Conservation (phyloP, 2,797 vertebrate genomes). For the Dromococcyx pavoninus region DNA sequence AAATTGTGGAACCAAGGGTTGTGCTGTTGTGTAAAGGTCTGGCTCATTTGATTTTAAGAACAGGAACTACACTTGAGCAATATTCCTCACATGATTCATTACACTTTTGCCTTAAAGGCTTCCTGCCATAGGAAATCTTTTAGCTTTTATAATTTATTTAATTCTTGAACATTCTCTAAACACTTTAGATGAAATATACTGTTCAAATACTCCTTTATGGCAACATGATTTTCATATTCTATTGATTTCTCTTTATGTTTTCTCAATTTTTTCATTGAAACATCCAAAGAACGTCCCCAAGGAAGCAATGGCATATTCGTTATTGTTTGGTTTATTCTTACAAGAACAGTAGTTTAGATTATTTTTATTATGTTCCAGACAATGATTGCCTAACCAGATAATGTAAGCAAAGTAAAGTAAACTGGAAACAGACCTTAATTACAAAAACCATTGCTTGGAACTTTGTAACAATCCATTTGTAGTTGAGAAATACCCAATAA, state of each 20-base stretch:
- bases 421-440: constrained; percentile 50
- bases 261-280: not conserved
- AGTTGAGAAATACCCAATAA: constrained; percentile 46
- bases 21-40: not conserved
- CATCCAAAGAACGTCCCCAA: constrained; percentile 27
- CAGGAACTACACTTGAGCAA: not conserved
- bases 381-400: constrained; percentile 60
- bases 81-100: not conserved
- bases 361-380: constrained; percentile 53
- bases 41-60: not conserved
- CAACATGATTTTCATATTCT: not conserved
- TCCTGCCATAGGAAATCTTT: not conserved
- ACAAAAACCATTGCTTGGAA: constrained; percentile 52
- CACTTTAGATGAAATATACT: not conserved
- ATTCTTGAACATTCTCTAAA: not conserved
- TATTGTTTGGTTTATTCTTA: constrained; percentile 53
- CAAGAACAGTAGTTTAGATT: constrained; percentile 53
- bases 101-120: not conserved
- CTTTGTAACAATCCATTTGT: not conserved
- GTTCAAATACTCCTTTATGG: not conserved
- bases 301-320: constrained; percentile 44
- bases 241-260: not conserved
- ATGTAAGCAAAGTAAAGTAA: constrained; percentile 69
- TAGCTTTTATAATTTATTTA: not conserved
- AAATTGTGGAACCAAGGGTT: no score